A percentile compares a stretch with the other conserved stretches of the same genome.
Conservation (phyloP, 1,140 invertebrate genomes). For the Eueides isabella region DNA sequence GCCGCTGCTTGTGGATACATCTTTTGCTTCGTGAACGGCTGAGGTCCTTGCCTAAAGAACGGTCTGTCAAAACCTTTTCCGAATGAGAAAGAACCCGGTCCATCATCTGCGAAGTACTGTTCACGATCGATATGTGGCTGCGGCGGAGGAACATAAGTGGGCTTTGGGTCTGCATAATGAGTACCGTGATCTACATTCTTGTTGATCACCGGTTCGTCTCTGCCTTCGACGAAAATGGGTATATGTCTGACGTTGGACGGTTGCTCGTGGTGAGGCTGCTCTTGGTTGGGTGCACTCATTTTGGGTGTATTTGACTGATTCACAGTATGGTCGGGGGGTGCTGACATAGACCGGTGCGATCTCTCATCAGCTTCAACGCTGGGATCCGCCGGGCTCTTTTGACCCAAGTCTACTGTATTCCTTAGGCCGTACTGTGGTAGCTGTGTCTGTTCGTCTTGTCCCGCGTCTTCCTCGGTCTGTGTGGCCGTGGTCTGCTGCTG, state of each 20-base stretch:
- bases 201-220: conserved; percentile 88
- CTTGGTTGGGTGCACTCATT: conserved; percentile 68
- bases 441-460: conserved; percentile 51
- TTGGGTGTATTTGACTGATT: conserved; percentile 67
- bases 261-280: conserved; percentile 57
- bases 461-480: conserved; percentile 75
- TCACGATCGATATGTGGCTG: conserved; percentile 72
- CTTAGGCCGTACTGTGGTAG: conserved; percentile 88
- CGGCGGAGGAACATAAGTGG: conserved; percentile 58
- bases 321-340: conserved; percentile 82
- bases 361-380: conserved; percentile 82
- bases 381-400: conserved; percentile 84
- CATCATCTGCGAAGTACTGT: conserved; percentile 72
- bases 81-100: conserved; percentile 59
- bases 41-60: conserved; percentile 69
- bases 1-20: conserved; percentile 64
- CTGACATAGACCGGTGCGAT: conserved; percentile 87
- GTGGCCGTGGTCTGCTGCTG: conserved; percentile 76
- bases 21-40: conserved; percentile 72
- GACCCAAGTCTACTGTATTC: conserved; percentile 90
- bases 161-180: conserved; percentile 70
- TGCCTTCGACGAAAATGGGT: conserved; percentile 93
- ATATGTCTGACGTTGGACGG: conserved; percentile 87
- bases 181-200: conserved; percentile 75
- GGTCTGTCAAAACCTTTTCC: conserved; percentile 70